These are phyloP conservation scores for Heptranchias perlo DNA, from an alignment of 2,113 vertebrate genomes.

Conservation along the genomic window DNA sequence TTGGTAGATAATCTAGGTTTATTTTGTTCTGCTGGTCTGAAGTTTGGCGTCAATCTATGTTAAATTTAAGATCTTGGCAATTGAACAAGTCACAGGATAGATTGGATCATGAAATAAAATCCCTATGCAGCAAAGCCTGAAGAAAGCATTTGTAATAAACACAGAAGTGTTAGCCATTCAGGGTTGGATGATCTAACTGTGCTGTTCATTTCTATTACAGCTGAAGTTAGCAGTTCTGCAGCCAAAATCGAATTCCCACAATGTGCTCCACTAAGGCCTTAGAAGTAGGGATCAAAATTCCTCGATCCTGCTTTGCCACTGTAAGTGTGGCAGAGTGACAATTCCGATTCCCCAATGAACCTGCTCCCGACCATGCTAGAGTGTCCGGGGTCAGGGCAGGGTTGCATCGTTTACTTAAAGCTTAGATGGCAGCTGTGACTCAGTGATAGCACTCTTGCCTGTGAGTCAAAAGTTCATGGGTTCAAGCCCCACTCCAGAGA, in stretches of 20 bases:
- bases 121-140: background rate
- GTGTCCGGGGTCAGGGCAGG: background rate
- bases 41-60: background rate
- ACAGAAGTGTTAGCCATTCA: background rate
- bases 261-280: background rate
- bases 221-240: background rate
- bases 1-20: background rate
- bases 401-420: background rate
- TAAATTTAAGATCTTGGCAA: background rate
- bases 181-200: background rate
- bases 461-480: too few species aligned
- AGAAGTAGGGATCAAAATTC: background rate
- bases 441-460: too few species aligned
- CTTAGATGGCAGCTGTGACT: background rate
- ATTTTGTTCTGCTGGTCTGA: background rate
- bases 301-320: background rate
- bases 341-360: background rate
- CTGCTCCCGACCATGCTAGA: background rate
- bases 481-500: too few species aligned
- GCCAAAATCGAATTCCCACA: background rate
- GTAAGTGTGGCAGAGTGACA: background rate
- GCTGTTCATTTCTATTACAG: background rate
- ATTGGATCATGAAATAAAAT: slow-evolving; percentile 14
- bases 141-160: background rate
- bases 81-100: background rate